Evolutionary conservation across 2,113 vertebrate genomes (phyloP), one percentile per base, ranked within the genome.

Genomic region (Myrmophylax atrothorax): DNA sequence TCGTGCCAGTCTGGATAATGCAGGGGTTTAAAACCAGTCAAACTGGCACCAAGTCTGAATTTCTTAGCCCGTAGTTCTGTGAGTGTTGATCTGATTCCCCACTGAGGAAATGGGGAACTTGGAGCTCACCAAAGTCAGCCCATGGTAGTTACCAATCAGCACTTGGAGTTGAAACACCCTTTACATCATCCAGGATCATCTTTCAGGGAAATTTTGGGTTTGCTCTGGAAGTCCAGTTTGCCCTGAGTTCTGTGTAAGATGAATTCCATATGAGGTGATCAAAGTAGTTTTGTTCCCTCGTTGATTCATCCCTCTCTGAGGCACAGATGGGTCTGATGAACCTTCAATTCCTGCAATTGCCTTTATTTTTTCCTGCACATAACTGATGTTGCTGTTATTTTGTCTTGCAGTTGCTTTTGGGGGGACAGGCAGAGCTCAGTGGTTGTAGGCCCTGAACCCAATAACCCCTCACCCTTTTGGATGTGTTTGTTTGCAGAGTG

Each of bases 401-500:
- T 66, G 56, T 82, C 77, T 87, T 82, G 47, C 52, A 56, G 83
- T 38, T 4, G 1, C 33, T 89, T 74, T 35, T 90, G 70, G 19
- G 6, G 67, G 50, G 80, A 4, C 79, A 90, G 58, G 22, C 84
- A 72, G 67, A 79, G 83, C 37, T 89, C 72, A 26, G 63, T 47
- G 31, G 10, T 55, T 72, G 35, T 60, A 87, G 69, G 73, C 84
- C 44, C 56, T 67, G 76, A 94, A 81, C 80, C 68, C 40, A 55
- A 63, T 75, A 84, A 84, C 86, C 80, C 66, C 58, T 94, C 69
- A 75, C 53, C 84, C 77, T 81, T 84, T 81, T 49, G 8, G 20
- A 24, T 60, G 58, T 60, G 72, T 81, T 94, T 75, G 53, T 89
- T 95, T 93, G 77, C 77, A 79, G 60, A 85, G 50, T 50, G 73